Evolutionary conservation across 35 echinoderm and acorn worm species (phyloP), one percentile per base, ranked within the genome.

Genomic region (Lytechinus variegatus): DNA sequence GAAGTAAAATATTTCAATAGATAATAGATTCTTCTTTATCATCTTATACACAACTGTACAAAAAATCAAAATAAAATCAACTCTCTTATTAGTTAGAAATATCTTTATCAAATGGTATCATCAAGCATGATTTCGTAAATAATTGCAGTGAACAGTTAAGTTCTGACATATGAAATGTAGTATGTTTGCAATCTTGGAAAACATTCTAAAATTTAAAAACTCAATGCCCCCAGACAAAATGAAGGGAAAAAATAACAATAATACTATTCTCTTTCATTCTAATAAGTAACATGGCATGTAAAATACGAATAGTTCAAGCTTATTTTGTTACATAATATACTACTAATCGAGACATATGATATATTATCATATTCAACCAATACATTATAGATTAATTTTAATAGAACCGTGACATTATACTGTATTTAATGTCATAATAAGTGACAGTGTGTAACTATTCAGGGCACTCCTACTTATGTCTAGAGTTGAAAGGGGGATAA

Each of bases 11-110:
- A 79, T 79, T 79, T 79, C 66, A 79, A 79, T 79, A 79, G 66
- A 79, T 79, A 79, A 79, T 79, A 79, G 66, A 79, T 79, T 79
- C 66, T 79, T 79, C 19, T 79, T 19, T 16, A 79, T 79, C 88
- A 90, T 90, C 88, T 90, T 90, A 90, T 90, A 52, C 88, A 90
- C 88, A 90, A 90, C 16, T 90, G 88, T 90, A 90, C 88, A 90
- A 90, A 90, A 90, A 90, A 52, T 33, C 33, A 90, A 90, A 90
- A 52, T 51, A 90, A 90, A 90, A 52, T 54, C 9, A 90, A 90
- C 88, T 90, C 88, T 90, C 29, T 90, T 54, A 52, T 90, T 90
- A 7, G 66, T 24, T 79, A 90, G 88, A 90, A 90, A 90, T 90
- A 44, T 90, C 88, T 90, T 90, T 90, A 90, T 90, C 88, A 90